A percentile compares a stretch with the other conserved stretches of the same genome.
phyloP scores from a whole-genome alignment of 1,140 invertebrate genomes.

The Andrena cerasifolii region DNA sequence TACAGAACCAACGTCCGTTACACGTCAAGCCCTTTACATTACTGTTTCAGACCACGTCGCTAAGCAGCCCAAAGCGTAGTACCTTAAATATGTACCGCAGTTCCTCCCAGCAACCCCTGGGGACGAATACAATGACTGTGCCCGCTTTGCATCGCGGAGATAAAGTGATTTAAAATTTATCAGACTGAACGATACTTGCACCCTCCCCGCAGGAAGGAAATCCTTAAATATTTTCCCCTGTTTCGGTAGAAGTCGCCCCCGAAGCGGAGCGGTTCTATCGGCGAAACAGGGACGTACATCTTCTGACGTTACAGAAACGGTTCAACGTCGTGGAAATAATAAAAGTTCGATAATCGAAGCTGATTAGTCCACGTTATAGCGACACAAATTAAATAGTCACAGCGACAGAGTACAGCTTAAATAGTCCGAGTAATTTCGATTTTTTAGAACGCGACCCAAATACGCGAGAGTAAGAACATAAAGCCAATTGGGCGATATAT shows the following conservation, averaged over 20 bases:
- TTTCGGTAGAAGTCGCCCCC: background rate
- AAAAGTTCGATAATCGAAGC: no score
- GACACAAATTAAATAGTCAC: no score
- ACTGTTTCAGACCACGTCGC: background rate
- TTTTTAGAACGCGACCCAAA: no score
- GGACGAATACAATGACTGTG: slow-evolving; percentile 19
- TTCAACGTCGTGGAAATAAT: no score
- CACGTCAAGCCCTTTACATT: background rate
- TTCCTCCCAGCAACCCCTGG: background rate
- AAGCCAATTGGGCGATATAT: background rate
- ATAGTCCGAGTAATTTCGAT: no score
- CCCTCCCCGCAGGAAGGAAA: background rate
- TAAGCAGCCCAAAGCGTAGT: background rate
- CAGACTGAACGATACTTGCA: background rate
- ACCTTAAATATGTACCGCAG: background rate
- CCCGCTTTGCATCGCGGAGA: slow-evolving; percentile 20
- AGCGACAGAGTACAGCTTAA: no score
- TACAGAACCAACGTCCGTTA: background rate
- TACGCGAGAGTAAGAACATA: background rate
- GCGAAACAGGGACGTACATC: background rate
- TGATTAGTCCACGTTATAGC: no score
- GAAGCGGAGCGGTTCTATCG: background rate
- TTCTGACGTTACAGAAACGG: no score
- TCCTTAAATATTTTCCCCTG: slow-evolving; percentile 17
- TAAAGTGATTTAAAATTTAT: slow-evolving; percentile 41